These are phyloP conservation scores for Leptinotarsa juncta DNA, from an alignment of 2,888 invertebrate genomes.

Conservation along the genomic window DNA sequence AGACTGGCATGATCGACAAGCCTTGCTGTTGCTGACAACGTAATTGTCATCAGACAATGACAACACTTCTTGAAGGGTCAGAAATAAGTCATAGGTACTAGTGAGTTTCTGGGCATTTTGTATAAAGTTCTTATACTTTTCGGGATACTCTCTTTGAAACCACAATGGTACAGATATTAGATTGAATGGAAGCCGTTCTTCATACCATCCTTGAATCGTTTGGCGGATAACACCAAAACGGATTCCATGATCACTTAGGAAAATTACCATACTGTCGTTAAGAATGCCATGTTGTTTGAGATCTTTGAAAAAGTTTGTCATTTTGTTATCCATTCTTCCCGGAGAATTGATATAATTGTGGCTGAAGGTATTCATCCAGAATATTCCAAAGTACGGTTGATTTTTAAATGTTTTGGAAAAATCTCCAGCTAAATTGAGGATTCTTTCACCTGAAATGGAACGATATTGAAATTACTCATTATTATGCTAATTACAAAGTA, in stretches of 20 bases:
- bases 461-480: neutral
- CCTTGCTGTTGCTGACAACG: slow-evolving; percentile 61
- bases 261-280: slow-evolving; percentile 76
- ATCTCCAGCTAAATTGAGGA: slow-evolving; percentile 77
- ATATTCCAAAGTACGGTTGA: slow-evolving; percentile 78
- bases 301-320: slow-evolving; percentile 72
- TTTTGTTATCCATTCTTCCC: slow-evolving; percentile 74
- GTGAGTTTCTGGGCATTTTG: slow-evolving; percentile 76
- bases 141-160: slow-evolving; percentile 70
- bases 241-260: slow-evolving; percentile 85
- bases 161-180: slow-evolving; percentile 76
- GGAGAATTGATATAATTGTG: slow-evolving; percentile 78
- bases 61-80: slow-evolving; percentile 77
- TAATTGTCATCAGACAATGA: slow-evolving; percentile 65
- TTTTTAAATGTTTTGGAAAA: slow-evolving; percentile 74
- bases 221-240: slow-evolving; percentile 78
- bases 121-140: slow-evolving; percentile 70
- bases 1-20: slow-evolving; percentile 76
- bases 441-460: slow-evolving; percentile 71
- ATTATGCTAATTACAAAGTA: too few relatives aligned
- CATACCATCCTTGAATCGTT: slow-evolving; percentile 80
- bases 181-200: slow-evolving; percentile 81
- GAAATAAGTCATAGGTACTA: slow-evolving; percentile 82
- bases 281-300: slow-evolving; percentile 71
- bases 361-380: slow-evolving; percentile 84